Conservation (phyloP, 2,888 invertebrate genomes). For the Aporophyla nigra region DNA sequence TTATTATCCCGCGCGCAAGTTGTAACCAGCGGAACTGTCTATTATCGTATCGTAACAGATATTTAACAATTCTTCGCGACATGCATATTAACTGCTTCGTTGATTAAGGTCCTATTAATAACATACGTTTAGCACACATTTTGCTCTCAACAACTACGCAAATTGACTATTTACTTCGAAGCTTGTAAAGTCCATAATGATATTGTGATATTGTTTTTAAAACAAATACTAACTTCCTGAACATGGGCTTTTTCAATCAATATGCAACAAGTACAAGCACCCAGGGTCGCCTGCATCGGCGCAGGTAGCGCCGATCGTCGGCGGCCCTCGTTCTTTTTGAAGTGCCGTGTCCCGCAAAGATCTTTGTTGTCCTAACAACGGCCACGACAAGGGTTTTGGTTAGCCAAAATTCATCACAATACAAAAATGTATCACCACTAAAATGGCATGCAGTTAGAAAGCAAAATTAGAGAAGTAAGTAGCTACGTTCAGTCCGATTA, state of each 20-base stretch:
- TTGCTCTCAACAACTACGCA: conserved; percentile 3
- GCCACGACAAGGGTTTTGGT: not conserved
- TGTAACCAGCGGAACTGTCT: not conserved
- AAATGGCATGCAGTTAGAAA: not conserved
- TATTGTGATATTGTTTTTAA: not conserved
- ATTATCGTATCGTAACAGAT: conserved; percentile 13
- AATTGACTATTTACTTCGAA: not conserved
- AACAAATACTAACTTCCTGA: not conserved
- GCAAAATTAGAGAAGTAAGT: not conserved
- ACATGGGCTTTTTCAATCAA: not conserved
- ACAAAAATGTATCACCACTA: not conserved
- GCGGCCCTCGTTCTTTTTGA: not conserved
- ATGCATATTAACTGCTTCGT: conserved; percentile 1
- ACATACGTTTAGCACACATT: conserved; percentile 4
- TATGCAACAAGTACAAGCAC: not conserved
- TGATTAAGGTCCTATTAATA: not conserved
- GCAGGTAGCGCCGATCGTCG: conserved; percentile 13
- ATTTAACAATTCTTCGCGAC: not conserved
- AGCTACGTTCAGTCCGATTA: not conserved
- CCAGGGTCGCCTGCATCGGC: not conserved
- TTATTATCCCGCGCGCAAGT: conserved; percentile 1
- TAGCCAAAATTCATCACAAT: not conserved
- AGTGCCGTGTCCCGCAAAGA: not conserved
- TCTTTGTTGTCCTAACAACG: not conserved
- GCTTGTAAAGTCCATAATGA: not conserved